Base-by-base conservation (phyloP, 2,797 vertebrate genomes). In the Vultur gryphus region DNA sequence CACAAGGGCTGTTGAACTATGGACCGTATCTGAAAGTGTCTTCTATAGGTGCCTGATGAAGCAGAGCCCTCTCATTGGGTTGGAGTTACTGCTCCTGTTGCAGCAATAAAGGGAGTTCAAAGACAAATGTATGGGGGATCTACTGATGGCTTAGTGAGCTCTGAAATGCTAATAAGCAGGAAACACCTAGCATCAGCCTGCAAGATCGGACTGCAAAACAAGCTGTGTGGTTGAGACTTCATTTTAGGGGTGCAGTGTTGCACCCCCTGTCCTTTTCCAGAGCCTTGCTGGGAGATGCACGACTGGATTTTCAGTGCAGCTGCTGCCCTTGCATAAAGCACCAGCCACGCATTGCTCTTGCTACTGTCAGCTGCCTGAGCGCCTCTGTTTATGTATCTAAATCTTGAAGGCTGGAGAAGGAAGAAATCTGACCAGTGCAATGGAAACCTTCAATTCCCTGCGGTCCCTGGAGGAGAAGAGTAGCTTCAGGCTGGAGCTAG, bases 391-490 rank as follows among this genome's bases (percentile, higher is more conserved):
- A 33, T 91, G 67, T 73, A 43, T 33, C 86, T 87, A 39, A 94
- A 92, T 33, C 82, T 62, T 86, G 87, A 97, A 86, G 96, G 92
- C 88, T 83, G 92, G 71, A 92, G 81, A 93, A 89, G 91, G 91
- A 86, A 94, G 95, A 96, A 96, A 97, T 64, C 81, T 91, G 94
- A 94, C 96, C 89, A 85, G 94, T 94, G 96, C 95, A 95, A 96
- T 97, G 96, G 97, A 97, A 96, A 96, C 91, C 94, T 95, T 89
- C 92, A 81, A 93, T 97, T 95, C 95, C 87, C 87, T 2, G 6
- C 11, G 1, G 84, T 97, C 96, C 92, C 87, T 23, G 37, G 82
- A 95, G 96, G 84, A 94, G 94, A 70, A 16, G 77, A 92, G 92
- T 48, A 92, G 90, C 89, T 94, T 78, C 71, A 18, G 93, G 90